These are phyloP conservation scores for Lutraria rhynchaena DNA, from an alignment of 1,140 invertebrate genomes.

Conservation along the genomic window DNA sequence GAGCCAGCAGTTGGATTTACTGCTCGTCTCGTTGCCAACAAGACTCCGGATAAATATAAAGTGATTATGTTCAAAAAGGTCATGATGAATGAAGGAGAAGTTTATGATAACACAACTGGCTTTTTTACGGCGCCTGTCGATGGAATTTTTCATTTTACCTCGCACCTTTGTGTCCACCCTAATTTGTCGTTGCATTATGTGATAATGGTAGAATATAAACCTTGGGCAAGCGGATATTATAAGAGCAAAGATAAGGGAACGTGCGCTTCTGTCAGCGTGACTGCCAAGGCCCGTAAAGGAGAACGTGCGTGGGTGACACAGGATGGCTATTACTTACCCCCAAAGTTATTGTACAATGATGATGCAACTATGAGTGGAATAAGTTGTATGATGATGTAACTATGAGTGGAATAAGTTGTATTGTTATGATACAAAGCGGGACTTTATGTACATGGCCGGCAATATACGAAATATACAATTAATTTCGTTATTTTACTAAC, in stretches of 20 bases:
- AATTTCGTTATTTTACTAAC: too few relatives aligned
- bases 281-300: neutral
- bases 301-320: constrained; percentile 8
- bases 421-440: too few relatives aligned
- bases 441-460: too few relatives aligned
- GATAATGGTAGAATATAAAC: neutral
- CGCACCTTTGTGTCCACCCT: neutral
- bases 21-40: too few relatives aligned
- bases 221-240: constrained; percentile 2
- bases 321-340: neutral
- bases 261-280: constrained; percentile 12
- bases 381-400: neutral
- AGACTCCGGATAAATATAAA: too few relatives aligned
- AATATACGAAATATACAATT: too few relatives aligned
- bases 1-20: too few relatives aligned
- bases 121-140: neutral
- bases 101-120: neutral
- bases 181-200: neutral
- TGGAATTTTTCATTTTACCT: neutral
- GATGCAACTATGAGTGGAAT: constrained; percentile 23
- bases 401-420: too few relatives aligned
- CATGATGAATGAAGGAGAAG: neutral
- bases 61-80: neutral
- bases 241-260: neutral
- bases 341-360: neutral